Conservation (phyloP, 2,797 vertebrate species). For the Oceanodroma leucorhoa region DNA sequence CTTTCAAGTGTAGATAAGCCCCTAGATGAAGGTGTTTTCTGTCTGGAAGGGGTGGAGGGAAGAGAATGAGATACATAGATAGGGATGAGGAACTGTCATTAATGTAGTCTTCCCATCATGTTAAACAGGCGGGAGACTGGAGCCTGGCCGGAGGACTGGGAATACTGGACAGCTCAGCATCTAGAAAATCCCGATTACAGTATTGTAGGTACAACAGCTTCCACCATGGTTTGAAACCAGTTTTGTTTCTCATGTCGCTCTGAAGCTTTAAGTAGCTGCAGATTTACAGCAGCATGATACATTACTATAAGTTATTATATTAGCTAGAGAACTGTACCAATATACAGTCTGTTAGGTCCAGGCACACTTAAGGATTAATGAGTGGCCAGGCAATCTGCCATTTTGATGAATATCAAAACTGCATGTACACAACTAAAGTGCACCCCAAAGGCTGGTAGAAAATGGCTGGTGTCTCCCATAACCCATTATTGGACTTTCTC, state of each 20-base stretch:
- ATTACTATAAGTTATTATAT: fast-evolving
- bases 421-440: neutral
- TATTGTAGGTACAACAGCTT: neutral
- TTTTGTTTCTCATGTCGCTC: neutral
- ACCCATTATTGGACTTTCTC: neutral
- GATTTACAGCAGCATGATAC: neutral
- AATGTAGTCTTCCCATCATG: neutral
- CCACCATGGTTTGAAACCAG: neutral
- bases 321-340: neutral
- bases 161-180: neutral
- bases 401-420: neutral
- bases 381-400: neutral
- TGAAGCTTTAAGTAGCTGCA: neutral
- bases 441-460: neutral
- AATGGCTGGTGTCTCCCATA: neutral
- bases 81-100: neutral
- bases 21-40: neutral
- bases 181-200: neutral
- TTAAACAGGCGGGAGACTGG: neutral
- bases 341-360: neutral
- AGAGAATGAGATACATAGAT: neutral
- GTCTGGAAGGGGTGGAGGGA: neutral
- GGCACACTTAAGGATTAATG: neutral
- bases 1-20: neutral
- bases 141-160: neutral